A percentile compares a stretch with the other conserved stretches of the same genome.
These are phyloP conservation scores for Esperia sulphurella DNA, from an alignment of 2,888 invertebrate species.

Conservation along the genomic window DNA sequence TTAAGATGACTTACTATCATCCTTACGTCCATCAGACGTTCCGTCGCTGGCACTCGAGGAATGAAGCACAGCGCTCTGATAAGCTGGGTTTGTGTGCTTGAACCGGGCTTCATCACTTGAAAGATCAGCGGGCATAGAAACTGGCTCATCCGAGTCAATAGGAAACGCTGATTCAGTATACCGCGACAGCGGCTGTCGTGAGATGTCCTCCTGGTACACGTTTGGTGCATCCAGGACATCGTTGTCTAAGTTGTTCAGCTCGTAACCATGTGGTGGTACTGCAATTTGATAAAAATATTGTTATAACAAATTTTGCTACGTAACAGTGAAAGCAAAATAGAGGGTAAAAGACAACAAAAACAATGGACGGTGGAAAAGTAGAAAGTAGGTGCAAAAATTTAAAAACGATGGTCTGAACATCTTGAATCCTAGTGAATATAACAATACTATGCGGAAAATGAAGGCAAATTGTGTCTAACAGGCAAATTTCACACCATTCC, in stretches of 20 bases:
- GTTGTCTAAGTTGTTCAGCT: conserved; percentile 82
- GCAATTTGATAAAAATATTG: conserved; percentile 31
- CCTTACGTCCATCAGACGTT: conserved; percentile 57
- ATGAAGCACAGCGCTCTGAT: conserved; percentile 86
- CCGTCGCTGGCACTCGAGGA: conserved; percentile 65
- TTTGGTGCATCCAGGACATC: conserved; percentile 82
- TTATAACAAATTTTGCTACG: neutral
- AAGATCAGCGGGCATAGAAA: conserved; percentile 64
- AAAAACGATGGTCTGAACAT: conserved; percentile 4
- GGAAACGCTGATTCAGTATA: conserved; percentile 57
- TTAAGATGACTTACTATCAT: conserved; percentile 49
- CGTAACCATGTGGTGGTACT: conserved; percentile 83
- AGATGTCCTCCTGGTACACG: conserved; percentile 69
- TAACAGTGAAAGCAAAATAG: neutral
- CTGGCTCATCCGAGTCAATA: conserved; percentile 64
- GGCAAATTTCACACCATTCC: conserved; percentile 1
- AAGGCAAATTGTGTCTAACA: conserved; percentile 1
- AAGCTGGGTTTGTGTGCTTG: conserved; percentile 86
- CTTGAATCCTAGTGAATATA: conserved; percentile 2
- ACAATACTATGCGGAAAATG: conserved; percentile 8
- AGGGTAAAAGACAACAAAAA: neutral
- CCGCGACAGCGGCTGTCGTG: conserved; percentile 35
- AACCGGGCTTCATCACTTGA: conserved; percentile 76
- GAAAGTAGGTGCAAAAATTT: conserved; percentile 8
- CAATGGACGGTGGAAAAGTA: conserved; percentile 1